Evolutionary conservation across 2,113 vertebrate species (phyloP).

Genomic region (Sinocyclocheilus maitianheensis): DNA sequence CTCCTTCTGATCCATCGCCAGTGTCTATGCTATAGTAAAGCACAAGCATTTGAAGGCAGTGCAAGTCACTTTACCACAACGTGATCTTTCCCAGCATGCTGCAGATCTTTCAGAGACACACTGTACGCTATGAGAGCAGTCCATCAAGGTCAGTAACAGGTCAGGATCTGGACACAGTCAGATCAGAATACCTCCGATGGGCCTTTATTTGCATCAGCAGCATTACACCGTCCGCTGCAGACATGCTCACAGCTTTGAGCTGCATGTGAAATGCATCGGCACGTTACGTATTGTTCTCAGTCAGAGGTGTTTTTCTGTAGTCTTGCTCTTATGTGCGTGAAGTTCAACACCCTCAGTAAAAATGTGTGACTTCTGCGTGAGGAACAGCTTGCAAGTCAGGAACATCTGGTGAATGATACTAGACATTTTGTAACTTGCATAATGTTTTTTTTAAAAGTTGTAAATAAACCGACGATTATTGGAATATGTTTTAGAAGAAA

Average conservation of each 20-base stretch:
- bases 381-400: conserved; percentile 38
- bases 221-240: background rate
- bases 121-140: conserved; percentile 60
- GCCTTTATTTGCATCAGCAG: background rate
- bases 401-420: background rate
- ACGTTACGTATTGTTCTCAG: background rate
- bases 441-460: background rate
- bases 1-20: background rate
- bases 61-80: conserved; percentile 68
- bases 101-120: conserved; percentile 61
- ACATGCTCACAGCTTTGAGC: no score
- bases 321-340: background rate
- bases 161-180: background rate
- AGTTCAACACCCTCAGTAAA: conserved; percentile 5
- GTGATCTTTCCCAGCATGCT: conserved; percentile 63
- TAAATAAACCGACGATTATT: no score
- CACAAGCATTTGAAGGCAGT: conserved; percentile 58
- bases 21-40: background rate
- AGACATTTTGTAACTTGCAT: background rate
- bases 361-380: conserved; percentile 29
- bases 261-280: no score
- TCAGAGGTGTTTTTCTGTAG: background rate
- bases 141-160: conserved; percentile 23
- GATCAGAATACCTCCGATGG: background rate
- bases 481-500: no score